Percentiles rank a stretch among this genome's conserved stretches.
Conservation (phyloP, 2,797 vertebrate genomes). For the Pangasius djambal region DNA sequence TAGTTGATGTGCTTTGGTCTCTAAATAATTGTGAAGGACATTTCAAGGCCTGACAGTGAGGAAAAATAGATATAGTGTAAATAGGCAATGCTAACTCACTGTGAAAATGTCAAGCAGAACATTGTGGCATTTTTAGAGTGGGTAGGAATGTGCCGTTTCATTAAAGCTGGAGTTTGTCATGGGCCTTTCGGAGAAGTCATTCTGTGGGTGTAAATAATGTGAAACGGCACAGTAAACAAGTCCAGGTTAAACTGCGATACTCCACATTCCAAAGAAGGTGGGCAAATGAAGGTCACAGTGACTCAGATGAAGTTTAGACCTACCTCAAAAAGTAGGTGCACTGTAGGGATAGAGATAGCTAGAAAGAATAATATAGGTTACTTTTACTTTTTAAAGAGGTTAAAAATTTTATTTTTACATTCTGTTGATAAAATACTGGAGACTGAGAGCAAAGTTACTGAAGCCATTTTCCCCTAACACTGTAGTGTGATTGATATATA, state of each 20-base stretch:
- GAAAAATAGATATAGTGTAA: constrained; percentile 22
- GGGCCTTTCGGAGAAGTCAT: constrained; percentile 20
- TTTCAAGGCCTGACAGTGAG: neutral
- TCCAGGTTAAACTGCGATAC: constrained; percentile 24
- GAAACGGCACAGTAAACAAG: constrained; percentile 19
- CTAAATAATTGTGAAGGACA: constrained; percentile 34
- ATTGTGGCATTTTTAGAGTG: constrained; percentile 48
- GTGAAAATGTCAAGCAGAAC: constrained; percentile 52
- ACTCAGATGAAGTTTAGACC: constrained; percentile 3
- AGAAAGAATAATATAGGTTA: neutral
- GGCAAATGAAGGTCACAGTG: constrained; percentile 16
- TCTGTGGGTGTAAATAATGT: constrained; percentile 25
- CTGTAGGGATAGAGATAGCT: neutral
- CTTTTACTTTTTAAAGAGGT: neutral
- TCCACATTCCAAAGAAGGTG: constrained; percentile 21
- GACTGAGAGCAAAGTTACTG: neutral
- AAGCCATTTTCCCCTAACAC: neutral
- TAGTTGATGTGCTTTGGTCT: neutral
- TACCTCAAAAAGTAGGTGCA: neutral
- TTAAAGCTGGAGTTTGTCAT: constrained; percentile 39
- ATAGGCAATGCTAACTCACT: constrained; percentile 2
- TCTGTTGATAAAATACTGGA: neutral
- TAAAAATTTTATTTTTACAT: neutral
- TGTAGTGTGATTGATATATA: too few relatives aligned
- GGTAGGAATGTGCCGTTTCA: constrained; percentile 38